Evolutionary conservation across 2,113 vertebrate species (phyloP).

Genomic region (Chlorodrepanis virens): DNA sequence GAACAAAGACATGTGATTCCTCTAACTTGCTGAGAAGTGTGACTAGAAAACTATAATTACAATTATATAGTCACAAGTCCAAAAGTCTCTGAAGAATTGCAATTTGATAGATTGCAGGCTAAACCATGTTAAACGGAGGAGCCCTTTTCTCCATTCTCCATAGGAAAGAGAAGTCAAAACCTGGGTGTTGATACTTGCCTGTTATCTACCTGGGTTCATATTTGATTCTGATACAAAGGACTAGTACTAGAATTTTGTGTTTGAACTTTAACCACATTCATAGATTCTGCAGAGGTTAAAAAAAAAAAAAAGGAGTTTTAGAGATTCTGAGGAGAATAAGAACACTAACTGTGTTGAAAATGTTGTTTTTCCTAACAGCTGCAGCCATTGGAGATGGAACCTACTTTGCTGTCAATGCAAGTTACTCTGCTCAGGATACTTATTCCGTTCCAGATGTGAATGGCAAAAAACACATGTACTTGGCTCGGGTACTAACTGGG

Average conservation of each 20-base stretch:
- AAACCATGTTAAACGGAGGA: neutral
- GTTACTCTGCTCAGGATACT: slow-evolving; percentile 63
- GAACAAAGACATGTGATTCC: neutral
- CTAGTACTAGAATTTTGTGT: neutral
- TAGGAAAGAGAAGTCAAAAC: neutral
- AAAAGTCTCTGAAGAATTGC: neutral
- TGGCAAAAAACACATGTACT: slow-evolving; percentile 76
- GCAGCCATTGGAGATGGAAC: slow-evolving; percentile 74
- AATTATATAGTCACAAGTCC: neutral
- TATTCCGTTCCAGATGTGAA: slow-evolving; percentile 69
- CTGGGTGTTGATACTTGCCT: neutral
- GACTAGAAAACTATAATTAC: neutral
- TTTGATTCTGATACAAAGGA: neutral
- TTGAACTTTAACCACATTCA: neutral
- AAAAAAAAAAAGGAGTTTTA: neutral
- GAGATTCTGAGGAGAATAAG: neutral
- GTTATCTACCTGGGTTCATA: neutral
- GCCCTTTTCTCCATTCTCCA: neutral
- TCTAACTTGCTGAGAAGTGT: neutral
- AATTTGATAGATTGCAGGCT: neutral
- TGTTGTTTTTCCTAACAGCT: slow-evolving; percentile 59
- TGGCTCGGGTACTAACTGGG: slow-evolving; percentile 81
- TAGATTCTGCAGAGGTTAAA: neutral
- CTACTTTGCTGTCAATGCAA: slow-evolving; percentile 81
- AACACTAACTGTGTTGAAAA: neutral